Evolutionary conservation across 2,113 vertebrate genomes (phyloP).

Genomic region (Apaloderma vittatum): DNA sequence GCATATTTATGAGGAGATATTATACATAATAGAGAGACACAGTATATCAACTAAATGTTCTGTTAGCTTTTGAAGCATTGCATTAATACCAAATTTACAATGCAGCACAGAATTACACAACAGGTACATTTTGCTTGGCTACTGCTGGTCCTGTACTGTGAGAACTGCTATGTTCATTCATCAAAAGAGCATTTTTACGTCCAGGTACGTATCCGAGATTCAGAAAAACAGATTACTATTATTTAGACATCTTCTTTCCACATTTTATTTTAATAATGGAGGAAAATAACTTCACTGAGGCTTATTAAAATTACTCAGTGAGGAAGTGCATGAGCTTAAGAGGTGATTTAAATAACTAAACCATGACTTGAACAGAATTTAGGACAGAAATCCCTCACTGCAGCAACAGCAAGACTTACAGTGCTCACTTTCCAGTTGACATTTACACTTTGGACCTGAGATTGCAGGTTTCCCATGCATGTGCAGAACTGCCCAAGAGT

Average conservation of each 20-base stretch:
- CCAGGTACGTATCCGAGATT: not conserved
- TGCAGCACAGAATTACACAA: conserved; percentile 6
- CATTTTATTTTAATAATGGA: not conserved
- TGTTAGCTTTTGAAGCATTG: conserved; percentile 47
- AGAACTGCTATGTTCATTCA: not conserved
- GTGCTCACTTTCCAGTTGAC: not conserved
- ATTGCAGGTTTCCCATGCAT: not conserved
- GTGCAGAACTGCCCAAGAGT: not conserved
- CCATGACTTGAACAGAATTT: not conserved
- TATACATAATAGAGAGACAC: conserved; percentile 51
- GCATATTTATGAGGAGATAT: conserved; percentile 51
- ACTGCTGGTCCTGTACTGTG: not conserved
- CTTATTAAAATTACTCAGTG: not conserved
- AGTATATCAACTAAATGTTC: conserved; percentile 48
- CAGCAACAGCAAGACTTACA: not conserved
- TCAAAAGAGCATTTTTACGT: not conserved
- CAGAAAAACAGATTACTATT: not conserved
- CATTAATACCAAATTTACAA: conserved; percentile 14
- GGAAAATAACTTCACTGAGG: not conserved
- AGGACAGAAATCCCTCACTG: not conserved
- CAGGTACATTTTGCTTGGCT: not conserved
- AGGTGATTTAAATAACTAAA: conserved; percentile 21
- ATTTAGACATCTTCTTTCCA: not conserved
- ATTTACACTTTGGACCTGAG: not conserved
- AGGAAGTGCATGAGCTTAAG: not conserved